Evolutionary conservation across 1,140 invertebrate genomes (phyloP), one percentile per base, ranked within the genome.

Genomic region (Aphelinus atriplicis): DNA sequence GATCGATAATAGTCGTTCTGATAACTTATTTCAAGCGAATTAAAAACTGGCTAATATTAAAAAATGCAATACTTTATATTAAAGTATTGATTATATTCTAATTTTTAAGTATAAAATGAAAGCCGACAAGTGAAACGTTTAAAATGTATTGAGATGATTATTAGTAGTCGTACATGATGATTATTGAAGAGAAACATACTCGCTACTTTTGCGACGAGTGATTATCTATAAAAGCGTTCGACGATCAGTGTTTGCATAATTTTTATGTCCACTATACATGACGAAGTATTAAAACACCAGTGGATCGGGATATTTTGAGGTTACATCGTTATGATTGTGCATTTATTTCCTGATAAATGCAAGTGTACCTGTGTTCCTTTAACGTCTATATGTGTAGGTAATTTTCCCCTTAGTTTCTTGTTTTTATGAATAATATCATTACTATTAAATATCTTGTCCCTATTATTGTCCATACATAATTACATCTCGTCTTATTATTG

Each of bases 201-300:
- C 65, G 72, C 72, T 73, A 73, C 72, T 73, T 73, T 73, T 73
- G 72, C 72, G 72, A 73, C 58, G 57, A 73, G 72, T 68, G 26
- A 73, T 66, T 61, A 26, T 26, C 10, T 0, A 56, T 50, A 42
- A 58, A 73, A 67, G 26, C 46, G 60, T 71, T 64, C 48, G 57
- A 73, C 42, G n/a, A 48, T 9, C 55, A 67, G 42, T 53, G 53
- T 67, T 64, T 73, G 47, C 62, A 63, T 73, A 66, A 67, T n/a
- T 64, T 72, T 63, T 63, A 58, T 58, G 45, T 66, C 50, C 56
- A n/a, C 71, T 53, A 61, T 42, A 51, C 57, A 42, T 51, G 51
- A 53, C 57, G 61, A 72, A 65, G 66, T 63, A 60, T 58, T 50
- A 7, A 55, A 51, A 72, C 63, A 66, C 63, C 71, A 66, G 63